These are phyloP conservation scores for Alethe diademata DNA, from an alignment of 2,113 vertebrate species.

Conservation along the genomic window DNA sequence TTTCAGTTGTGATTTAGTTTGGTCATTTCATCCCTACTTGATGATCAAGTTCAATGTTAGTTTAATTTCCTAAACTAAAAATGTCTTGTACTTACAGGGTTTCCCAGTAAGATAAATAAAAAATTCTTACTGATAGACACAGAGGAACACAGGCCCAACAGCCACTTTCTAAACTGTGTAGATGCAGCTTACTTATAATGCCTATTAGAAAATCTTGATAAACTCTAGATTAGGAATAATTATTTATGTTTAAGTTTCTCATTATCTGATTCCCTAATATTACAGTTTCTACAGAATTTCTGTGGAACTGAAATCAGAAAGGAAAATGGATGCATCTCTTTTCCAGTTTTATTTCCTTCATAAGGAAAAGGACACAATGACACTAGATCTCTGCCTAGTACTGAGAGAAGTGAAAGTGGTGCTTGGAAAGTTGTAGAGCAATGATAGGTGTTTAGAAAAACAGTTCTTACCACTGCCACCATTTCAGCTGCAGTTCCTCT, in stretches of 20 bases:
- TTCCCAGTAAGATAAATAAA: not conserved
- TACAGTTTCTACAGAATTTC: not conserved
- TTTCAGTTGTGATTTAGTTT: not conserved
- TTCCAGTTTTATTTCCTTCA: not conserved
- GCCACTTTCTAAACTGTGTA: not conserved
- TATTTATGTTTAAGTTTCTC: not conserved
- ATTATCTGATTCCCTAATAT: not conserved
- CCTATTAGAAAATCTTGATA: not conserved
- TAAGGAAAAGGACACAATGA: not conserved
- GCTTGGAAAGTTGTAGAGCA: not conserved
- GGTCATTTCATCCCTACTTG: not conserved
- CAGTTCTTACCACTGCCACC: conserved; percentile 92
- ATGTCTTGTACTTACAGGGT: fast-evolving
- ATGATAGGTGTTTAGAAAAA: not conserved
- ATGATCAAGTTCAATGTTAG: not conserved
- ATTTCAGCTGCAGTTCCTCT: conserved; percentile 98
- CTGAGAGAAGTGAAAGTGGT: not conserved
- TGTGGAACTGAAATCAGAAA: not conserved
- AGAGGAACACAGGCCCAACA: not conserved
- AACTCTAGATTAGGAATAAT: not conserved
- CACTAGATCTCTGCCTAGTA: not conserved
- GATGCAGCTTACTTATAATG: not conserved
- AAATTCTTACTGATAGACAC: not conserved
- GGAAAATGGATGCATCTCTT: not conserved
- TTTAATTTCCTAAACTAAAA: not conserved